Base-by-base conservation (phyloP, 2,113 vertebrate genomes). In the Lagopus muta region DNA sequence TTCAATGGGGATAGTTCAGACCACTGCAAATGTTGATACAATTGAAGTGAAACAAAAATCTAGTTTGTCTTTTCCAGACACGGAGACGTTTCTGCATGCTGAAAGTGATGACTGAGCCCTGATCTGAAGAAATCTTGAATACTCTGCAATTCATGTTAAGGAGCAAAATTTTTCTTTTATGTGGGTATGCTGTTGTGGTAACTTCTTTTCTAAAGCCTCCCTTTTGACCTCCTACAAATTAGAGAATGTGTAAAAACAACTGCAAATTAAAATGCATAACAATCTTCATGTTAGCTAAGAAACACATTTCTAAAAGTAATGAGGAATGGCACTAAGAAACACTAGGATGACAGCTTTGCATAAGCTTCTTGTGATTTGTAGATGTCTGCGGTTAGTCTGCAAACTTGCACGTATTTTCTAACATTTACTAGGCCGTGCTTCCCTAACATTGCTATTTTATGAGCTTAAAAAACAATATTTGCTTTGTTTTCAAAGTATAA, bases 151-250 rank as follows among this genome's bases (percentile, higher is more conserved):
- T 89, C 78, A 60, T 30, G 6, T 60, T 70, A 86, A 77, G 42
- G 72, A 95, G 61, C n/a, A 93, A 91, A 96, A 78, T 61, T 73
- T 36, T 47, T 64, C 60, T 91, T 95, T 92, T 73, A 88, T 88
- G 87, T 57, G 90, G 77, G 61, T 40, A n/a, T 50, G 40, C 30
- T 19, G 14, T 81, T 88, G 82, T 86, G 65, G 57, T 86, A 91
- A 38, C 82, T 95, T 95, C 52, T 72, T 90, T 93, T 95, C 90
- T 74, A 90, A 94, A 81, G 65, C 82, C 38, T 93, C 94, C 82
- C 60, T 95, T 93, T 93, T 90, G 94, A 97, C 92, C 85, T 94
- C 84, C 80, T 81, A 75, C 82, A 84, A 93, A 95, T 94, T 78
- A 78, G 48, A 81, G 61, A 38, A 43, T 76, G 78, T 45, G 42